Evolutionary conservation across 2,113 vertebrate species (phyloP).

Genomic region (Drymodes brunneopygia): DNA sequence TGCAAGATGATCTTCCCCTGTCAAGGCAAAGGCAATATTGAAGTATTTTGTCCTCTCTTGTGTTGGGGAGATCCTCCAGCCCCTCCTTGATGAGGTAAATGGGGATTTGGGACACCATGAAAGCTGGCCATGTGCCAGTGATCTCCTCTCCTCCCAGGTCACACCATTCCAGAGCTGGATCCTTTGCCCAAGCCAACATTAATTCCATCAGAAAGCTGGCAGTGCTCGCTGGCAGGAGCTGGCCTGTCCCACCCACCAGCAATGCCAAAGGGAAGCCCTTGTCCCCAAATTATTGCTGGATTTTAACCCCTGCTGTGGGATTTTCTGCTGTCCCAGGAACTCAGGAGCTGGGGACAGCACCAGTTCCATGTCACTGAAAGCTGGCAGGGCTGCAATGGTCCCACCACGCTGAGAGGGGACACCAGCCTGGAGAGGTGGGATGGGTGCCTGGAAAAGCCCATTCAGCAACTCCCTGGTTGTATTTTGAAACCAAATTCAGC

Average conservation of each 20-base stretch:
- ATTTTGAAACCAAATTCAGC: neutral
- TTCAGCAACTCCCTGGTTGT: neutral
- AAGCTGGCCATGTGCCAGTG: accelerated
- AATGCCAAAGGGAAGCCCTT: neutral
- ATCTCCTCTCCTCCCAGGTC: neutral
- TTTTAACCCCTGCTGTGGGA: neutral
- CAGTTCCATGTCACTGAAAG: accelerated
- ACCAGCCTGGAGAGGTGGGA: neutral
- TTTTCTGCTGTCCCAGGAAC: neutral
- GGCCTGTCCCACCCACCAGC: neutral
- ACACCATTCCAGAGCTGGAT: neutral
- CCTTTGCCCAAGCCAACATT: accelerated
- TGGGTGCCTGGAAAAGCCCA: neutral
- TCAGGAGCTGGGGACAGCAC: neutral
- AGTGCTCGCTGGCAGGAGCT: neutral
- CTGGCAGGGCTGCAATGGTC: neutral
- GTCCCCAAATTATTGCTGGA: too few species aligned
- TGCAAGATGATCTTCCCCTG: neutral
- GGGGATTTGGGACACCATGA: neutral
- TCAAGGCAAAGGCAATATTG: accelerated
- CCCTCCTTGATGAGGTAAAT: neutral
- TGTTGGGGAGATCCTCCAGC: neutral
- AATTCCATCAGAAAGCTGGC: neutral
- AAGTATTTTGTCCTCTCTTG: neutral
- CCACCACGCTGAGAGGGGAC: accelerated